Base-by-base conservation (phyloP, 2,797 vertebrate species). In the Zalophus californianus region DNA sequence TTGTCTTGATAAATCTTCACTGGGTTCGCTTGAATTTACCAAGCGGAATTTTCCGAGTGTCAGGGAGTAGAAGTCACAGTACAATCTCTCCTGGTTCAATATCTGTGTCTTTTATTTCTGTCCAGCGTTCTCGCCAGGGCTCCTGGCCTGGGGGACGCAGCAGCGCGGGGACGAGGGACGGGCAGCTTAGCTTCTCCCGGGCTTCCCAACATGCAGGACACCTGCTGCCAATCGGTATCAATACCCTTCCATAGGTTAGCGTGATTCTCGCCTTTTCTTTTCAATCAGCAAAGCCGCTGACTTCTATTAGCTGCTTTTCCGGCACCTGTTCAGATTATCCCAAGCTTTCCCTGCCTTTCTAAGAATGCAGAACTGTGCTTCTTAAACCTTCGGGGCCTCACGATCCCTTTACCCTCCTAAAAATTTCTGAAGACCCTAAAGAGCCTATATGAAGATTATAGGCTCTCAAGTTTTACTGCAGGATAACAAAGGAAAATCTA, bases 131-230 rank as follows among this genome's bases (percentile, higher is more conserved):
- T 44, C 0, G 1, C 73, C 70, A 13, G 73, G 15, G 18, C 7
- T 7, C 50, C 79, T 21, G 1, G 41, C 32, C 13, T 5, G 0
- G n/a, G 14, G 12, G 44, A 1, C 0, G 1, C 2, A 0, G 21
- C 2, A 0, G 4, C 0, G 0, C 1, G 3, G 32, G 18, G 35
- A 29, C 44, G 1, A 15, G 62, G 62, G 29, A 2, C 0, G 0
- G 5, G 32, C 23, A 4, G 48, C 60, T 48, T 38, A 5, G 54
- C 73, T 60, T 0, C 5, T 38, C 15, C 79, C 66, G 0, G 2
- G 2, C 18, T n/a, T 41, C 13, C 48, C 48, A 0, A 2, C 0
- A 0, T 0, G 35, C 5, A 0, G 56, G 66, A 3, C 0, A 12
- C 66, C 73, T 4, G 50, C 58, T 0, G 0, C 1, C 0, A 5